Conservation (phyloP, 2,797 vertebrate species). For the Holocentrus rufus region DNA sequence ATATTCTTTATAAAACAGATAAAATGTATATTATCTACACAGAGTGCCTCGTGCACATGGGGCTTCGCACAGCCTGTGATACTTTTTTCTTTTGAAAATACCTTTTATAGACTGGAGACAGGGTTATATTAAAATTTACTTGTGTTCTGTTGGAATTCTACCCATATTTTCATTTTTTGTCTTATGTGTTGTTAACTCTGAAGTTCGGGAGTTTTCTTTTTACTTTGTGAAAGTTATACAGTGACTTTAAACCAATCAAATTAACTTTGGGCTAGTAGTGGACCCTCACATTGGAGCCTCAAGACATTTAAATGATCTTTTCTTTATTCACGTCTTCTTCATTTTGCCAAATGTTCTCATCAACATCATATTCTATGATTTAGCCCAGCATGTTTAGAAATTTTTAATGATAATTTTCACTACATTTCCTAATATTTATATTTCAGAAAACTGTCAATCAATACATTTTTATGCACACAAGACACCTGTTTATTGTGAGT, state of each 20-base stretch:
- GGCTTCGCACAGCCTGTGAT: not conserved
- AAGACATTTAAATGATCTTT: accelerated
- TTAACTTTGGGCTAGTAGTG: slow-evolving; percentile 33
- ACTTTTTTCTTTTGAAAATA: slow-evolving; percentile 13
- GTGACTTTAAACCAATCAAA: slow-evolving; percentile 39
- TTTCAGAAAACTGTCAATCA: too few relatives aligned
- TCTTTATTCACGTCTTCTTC: too few relatives aligned
- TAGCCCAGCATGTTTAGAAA: too few relatives aligned
- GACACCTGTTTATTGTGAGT: too few relatives aligned
- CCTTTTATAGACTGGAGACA: not conserved
- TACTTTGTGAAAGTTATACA: slow-evolving; percentile 13
- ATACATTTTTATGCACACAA: too few relatives aligned
- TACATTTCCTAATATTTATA: too few relatives aligned
- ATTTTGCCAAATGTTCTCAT: too few relatives aligned
- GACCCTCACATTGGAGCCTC: slow-evolving; percentile 16
- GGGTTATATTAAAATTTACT: slow-evolving; percentile 4
- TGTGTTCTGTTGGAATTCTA: not conserved
- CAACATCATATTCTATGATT: too few relatives aligned
- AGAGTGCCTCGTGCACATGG: not conserved
- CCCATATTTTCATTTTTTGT: slow-evolving; percentile 11
- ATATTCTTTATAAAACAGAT: slow-evolving; percentile 1
- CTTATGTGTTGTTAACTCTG: slow-evolving; percentile 31
- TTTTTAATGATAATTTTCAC: too few relatives aligned
- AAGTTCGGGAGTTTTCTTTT: too few relatives aligned
- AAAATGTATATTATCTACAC: not conserved